Evolutionary conservation across 2,888 invertebrate genomes (phyloP).

Genomic region (Portevinia maculata): DNA sequence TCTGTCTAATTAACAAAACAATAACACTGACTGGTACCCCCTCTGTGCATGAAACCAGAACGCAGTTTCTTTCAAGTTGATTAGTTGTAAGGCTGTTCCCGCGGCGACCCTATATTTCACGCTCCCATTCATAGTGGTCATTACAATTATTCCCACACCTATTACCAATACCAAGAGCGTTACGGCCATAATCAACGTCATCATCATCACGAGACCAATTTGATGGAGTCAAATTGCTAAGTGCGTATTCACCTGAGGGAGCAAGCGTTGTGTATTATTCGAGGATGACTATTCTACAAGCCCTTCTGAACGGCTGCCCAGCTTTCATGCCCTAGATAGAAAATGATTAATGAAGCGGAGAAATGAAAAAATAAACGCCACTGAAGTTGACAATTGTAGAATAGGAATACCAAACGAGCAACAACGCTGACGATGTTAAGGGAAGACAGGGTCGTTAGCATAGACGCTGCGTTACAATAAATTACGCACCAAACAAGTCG

Average conservation of each 20-base stretch:
- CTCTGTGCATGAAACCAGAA: conserved; percentile 51
- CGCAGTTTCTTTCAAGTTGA: conserved; percentile 64
- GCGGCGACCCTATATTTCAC: conserved; percentile 29
- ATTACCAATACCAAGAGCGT: conserved; percentile 3
- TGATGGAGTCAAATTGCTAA: conserved; percentile 69
- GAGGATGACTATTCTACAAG: background rate
- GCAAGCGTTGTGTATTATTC: conserved; percentile 29
- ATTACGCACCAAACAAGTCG: conserved; percentile 67
- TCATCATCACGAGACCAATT: conserved; percentile 63
- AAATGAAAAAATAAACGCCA: conserved; percentile 71
- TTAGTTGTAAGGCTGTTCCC: conserved; percentile 41
- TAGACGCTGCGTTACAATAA: conserved; percentile 69
- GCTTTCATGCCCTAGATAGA: conserved; percentile 51
- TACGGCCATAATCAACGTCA: conserved; percentile 42
- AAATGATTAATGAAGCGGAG: conserved; percentile 73
- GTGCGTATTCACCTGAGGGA: conserved; percentile 61
- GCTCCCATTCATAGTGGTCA: conserved; percentile 38
- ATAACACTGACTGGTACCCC: conserved; percentile 24
- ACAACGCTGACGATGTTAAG: conserved; percentile 35
- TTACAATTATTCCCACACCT: conserved; percentile 37
- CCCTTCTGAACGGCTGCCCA: conserved; percentile 5
- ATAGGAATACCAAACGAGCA: conserved; percentile 49
- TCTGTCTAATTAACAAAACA: conserved; percentile 63
- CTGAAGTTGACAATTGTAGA: conserved; percentile 70
- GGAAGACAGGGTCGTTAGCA: conserved; percentile 69